Evolutionary conservation across 2,797 vertebrate species (phyloP), one percentile per base, ranked within the genome.

Genomic region (Apogon talboti): DNA sequence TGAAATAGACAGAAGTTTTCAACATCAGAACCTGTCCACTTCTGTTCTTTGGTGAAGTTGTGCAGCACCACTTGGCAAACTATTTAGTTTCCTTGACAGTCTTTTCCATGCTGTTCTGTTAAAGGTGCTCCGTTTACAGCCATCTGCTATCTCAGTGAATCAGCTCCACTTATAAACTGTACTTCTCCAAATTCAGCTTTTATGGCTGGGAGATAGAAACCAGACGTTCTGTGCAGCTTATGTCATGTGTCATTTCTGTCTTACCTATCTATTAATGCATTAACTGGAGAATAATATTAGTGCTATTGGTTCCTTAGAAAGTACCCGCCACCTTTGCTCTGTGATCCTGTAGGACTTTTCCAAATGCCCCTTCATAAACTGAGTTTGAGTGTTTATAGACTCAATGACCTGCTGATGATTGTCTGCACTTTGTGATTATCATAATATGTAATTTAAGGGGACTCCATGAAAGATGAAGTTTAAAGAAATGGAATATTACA

Each of bases 221-320:
- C 77, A 89, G 73, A 74, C 49, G 12, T 8, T 15, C 18, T 42
- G 45, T 15, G 28, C 9, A 57, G 72, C 61, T 60, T 44, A 72
- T 53, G 21, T 53, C 45, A 58, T 42, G 14, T 62, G 67, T 49
- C 21, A 48, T 80, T 18, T 80, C 35, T 61, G 50, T 55, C 71
- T 56, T 11, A 42, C 33, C 33, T 52, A 45, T 61, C 51, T 70
- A 42, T 79, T 56, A 71, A 71, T 66, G 63, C 53, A 74, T 76
- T 76, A 56, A 55, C 67, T 58, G 28, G n/a, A 82, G 58, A 74
- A 83, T 74, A 75, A 71, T 76, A 66, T 85, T 79, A 54, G 54
- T 78, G 66, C 40, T 72, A 58, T 43, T 60, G 37, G 47, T 67
- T 72, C 51, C 24, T 61, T 11, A 15, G 30, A 63, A 59, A 63